Conservation (phyloP, 2,888 invertebrate genomes). For the Euphydryas editha region DNA sequence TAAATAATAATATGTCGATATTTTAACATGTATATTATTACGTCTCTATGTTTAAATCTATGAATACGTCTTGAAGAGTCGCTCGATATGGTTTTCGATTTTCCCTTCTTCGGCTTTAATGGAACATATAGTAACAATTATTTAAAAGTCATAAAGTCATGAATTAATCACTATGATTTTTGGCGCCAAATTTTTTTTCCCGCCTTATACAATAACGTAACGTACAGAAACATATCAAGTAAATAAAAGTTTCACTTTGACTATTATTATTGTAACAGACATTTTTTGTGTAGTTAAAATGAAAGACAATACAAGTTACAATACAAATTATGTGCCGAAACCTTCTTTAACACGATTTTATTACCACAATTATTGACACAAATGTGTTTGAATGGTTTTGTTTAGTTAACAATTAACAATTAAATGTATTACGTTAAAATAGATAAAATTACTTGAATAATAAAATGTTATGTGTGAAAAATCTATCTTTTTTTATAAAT, state of each 20-base stretch:
- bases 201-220: no score
- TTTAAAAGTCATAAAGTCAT: not conserved
- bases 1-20: slow-evolving; percentile 25
- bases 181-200: not conserved
- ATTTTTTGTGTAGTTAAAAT: slow-evolving; percentile 17
- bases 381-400: not conserved
- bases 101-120: not conserved
- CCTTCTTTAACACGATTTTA: not conserved
- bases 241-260: no score
- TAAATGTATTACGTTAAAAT: not conserved
- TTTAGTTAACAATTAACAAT: not conserved
- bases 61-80: not conserved
- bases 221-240: no score
- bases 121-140: no score
- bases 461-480: not conserved
- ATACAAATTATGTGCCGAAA: slow-evolving; percentile 26
- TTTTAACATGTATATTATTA: not conserved
- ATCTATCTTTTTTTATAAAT: not conserved
- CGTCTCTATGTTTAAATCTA: not conserved
- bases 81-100: slow-evolving; percentile 25
- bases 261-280: slow-evolving; percentile 7
- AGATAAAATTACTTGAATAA: not conserved
- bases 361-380: not conserved
- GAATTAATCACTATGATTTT: not conserved
- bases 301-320: slow-evolving; percentile 7